Conservation (phyloP, 2,888 invertebrate genomes). For the Smittia aterrima region DNA sequence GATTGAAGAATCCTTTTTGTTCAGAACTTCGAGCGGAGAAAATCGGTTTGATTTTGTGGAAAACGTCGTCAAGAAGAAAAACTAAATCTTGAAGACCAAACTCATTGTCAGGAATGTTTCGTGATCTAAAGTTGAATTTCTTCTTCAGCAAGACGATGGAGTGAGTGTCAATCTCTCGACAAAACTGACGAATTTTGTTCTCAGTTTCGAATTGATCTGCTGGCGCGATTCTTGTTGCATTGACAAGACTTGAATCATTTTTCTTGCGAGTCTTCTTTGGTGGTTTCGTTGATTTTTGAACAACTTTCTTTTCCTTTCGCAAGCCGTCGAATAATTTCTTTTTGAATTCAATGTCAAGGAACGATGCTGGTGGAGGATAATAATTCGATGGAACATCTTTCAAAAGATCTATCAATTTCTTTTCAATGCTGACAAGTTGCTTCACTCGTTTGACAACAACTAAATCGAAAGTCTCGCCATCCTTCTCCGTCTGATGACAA, state of each 20-base stretch:
- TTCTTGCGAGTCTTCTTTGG: slow-evolving; percentile 21
- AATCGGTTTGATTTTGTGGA: neutral
- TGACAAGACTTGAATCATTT: neutral
- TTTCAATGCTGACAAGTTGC: slow-evolving; percentile 26
- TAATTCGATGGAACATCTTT: neutral
- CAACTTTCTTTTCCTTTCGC: slow-evolving; percentile 1
- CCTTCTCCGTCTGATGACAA: neutral
- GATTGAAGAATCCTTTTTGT: slow-evolving; percentile 10
- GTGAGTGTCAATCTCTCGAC: slow-evolving; percentile 35
- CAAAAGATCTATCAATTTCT: neutral
- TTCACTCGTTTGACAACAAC: neutral
- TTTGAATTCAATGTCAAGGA: slow-evolving; percentile 6
- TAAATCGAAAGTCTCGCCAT: neutral
- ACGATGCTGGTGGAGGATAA: slow-evolving; percentile 6
- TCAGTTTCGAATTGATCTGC: neutral
- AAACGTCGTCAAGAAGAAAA: slow-evolving; percentile 25
- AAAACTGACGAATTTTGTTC: slow-evolving; percentile 22
- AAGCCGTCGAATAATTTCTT: slow-evolving; percentile 8
- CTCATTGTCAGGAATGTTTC: neutral
- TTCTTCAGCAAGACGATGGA: neutral
- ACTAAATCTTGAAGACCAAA: slow-evolving; percentile 15
- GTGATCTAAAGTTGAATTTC: neutral
- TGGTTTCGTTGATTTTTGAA: neutral
- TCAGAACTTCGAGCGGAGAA: neutral
- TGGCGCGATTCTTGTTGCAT: neutral